phyloP scores from a whole-genome alignment of 1,140 invertebrate genomes.

The Ooceraea biroi region DNA sequence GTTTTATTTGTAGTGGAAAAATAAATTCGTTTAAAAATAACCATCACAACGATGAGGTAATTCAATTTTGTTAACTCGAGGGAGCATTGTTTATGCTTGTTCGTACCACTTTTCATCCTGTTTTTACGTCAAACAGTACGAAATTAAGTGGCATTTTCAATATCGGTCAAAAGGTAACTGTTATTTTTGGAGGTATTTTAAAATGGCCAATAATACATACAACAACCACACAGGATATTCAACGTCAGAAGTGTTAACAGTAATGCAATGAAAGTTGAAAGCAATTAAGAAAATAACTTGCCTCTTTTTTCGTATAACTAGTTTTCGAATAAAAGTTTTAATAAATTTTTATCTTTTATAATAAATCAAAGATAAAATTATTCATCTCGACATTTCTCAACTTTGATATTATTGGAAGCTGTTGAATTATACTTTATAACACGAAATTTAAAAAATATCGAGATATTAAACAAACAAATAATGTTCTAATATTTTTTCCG shows the following conservation, averaged over 20 bases:
- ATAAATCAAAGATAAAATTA: neutral
- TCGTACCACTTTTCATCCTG: neutral
- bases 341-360: neutral
- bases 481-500: neutral
- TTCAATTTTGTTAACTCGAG: conserved; percentile 9
- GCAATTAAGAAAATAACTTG: neutral
- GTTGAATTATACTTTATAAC: neutral
- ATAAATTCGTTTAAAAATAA: neutral
- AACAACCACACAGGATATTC: no score
- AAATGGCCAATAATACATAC: neutral
- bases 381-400: neutral
- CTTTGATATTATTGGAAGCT: neutral
- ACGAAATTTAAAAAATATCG: neutral
- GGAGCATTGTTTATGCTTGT: neutral
- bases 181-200: conserved; percentile 1
- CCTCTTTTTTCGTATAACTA: neutral
- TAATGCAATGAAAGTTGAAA: no score
- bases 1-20: neutral
- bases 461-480: neutral
- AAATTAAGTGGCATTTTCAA: neutral
- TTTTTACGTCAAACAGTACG: neutral
- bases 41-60: neutral
- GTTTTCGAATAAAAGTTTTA: neutral
- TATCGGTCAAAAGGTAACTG: conserved; percentile 1
- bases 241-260: no score